Evolutionary conservation across 2,888 invertebrate species (phyloP).

Genomic region (Adela reaumurella): DNA sequence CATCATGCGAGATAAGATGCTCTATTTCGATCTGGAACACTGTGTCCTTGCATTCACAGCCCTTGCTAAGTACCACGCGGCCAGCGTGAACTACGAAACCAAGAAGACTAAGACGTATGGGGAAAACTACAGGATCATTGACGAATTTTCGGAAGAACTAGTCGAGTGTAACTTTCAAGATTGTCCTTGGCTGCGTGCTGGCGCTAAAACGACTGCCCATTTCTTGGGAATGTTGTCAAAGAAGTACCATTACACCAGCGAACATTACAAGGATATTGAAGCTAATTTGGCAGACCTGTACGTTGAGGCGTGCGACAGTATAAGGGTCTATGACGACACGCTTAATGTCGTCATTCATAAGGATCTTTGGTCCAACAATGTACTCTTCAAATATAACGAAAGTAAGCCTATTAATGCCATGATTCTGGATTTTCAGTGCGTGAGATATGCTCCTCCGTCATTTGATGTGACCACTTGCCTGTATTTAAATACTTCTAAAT

Average conservation of each 20-base stretch:
- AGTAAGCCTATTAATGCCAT: constrained; percentile 27
- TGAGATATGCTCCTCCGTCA: constrained; percentile 33
- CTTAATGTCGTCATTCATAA: constrained; percentile 36
- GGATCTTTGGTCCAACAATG: constrained; percentile 39
- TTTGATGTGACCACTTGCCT: constrained; percentile 27
- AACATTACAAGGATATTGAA: constrained; percentile 19
- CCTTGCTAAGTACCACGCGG: constrained; percentile 25
- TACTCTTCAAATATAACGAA: constrained; percentile 30
- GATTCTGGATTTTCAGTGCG: constrained; percentile 35
- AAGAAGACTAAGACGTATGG: constrained; percentile 13
- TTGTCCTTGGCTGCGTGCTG: constrained; percentile 25
- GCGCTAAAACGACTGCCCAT: constrained; percentile 26
- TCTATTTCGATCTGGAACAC: not conserved
- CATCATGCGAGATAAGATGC: constrained; percentile 10
- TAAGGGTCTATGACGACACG: constrained; percentile 23
- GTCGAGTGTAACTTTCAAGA: constrained; percentile 25
- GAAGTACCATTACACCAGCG: constrained; percentile 13
- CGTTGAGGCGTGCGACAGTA: constrained; percentile 22
- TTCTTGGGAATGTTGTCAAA: constrained; percentile 25
- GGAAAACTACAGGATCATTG: constrained; percentile 18
- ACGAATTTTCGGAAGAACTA: constrained; percentile 20
- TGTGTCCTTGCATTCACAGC: constrained; percentile 15
- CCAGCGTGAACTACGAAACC: constrained; percentile 28
- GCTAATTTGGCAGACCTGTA: constrained; percentile 17
- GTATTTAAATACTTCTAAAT: constrained; percentile 21